A percentile compares a stretch with the other conserved stretches of the same genome.
Evolutionary conservation across 2,113 vertebrate genomes (phyloP).

Genomic region (Desmodus rotundus): DNA sequence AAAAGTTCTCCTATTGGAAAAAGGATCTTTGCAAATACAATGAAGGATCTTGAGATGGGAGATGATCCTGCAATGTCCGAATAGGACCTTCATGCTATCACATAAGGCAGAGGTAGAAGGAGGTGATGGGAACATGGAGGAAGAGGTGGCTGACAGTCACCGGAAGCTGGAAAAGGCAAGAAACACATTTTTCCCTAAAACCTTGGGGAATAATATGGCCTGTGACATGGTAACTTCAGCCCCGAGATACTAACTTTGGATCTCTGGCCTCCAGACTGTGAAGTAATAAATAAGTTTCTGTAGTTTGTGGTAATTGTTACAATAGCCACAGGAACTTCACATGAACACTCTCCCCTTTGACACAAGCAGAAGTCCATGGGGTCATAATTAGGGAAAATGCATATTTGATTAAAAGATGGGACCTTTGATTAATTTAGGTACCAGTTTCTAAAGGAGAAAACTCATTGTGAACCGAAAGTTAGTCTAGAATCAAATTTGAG

Average conservation of each 20-base stretch:
- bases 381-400: background rate
- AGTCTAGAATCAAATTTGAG: background rate
- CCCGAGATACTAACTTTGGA: background rate
- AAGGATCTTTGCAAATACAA: background rate
- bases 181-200: background rate
- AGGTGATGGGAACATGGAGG: background rate
- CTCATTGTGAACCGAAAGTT: background rate
- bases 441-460: background rate
- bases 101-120: background rate
- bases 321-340: background rate
- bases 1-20: background rate
- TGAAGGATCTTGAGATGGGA: background rate
- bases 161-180: no score
- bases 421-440: background rate
- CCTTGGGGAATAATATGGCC: rapidly evolving
- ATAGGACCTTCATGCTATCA: background rate
- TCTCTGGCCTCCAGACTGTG: background rate
- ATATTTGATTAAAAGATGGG: background rate
- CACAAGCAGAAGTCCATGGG: rapidly evolving
- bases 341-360: rapidly evolving
- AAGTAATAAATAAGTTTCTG: background rate
- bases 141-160: background rate
- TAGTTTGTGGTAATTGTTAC: background rate
- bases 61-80: background rate
- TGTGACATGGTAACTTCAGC: background rate